Conservation (phyloP, 1,140 invertebrate species). For the Probaryconus sp. region DNA sequence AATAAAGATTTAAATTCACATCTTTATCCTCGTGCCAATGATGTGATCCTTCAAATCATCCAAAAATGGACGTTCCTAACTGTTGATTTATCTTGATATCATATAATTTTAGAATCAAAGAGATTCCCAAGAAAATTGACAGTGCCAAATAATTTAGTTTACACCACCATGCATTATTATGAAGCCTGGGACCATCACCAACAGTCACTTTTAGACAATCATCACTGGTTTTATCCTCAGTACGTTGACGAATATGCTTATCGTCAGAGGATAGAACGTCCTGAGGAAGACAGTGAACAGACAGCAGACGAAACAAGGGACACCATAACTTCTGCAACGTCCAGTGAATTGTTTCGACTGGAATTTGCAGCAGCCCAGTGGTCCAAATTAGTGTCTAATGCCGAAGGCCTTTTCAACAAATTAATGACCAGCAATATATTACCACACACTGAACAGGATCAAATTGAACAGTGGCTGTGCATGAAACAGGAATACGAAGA, state of each 20-base stretch:
- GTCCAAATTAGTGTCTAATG: conserved; percentile 89
- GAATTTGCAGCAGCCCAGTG: conserved; percentile 90
- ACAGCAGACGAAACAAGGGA: conserved; percentile 70
- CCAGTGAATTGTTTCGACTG: conserved; percentile 81
- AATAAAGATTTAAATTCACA: no score
- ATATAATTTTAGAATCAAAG: no score
- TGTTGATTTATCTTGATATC: no score
- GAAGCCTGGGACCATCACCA: conserved; percentile 70
- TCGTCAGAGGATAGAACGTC: conserved; percentile 63
- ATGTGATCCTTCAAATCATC: no score
- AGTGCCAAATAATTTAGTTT: neutral
- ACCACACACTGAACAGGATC: conserved; percentile 83
- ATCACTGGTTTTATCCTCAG: conserved; percentile 68
- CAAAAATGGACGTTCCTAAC: no score
- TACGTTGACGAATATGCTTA: conserved; percentile 66
- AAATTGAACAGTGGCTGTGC: conserved; percentile 91
- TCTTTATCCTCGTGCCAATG: no score
- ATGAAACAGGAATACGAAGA: conserved; percentile 91
- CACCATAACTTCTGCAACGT: conserved; percentile 74
- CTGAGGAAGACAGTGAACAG: conserved; percentile 73
- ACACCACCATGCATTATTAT: conserved; percentile 62
- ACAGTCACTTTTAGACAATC: conserved; percentile 67
- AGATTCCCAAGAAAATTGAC: neutral
- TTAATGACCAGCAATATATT: conserved; percentile 80
- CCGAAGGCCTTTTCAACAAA: conserved; percentile 89